Evolutionary conservation across 2,888 invertebrate species (phyloP), one percentile per base, ranked within the genome.

Genomic region (Diadromus collaris): DNA sequence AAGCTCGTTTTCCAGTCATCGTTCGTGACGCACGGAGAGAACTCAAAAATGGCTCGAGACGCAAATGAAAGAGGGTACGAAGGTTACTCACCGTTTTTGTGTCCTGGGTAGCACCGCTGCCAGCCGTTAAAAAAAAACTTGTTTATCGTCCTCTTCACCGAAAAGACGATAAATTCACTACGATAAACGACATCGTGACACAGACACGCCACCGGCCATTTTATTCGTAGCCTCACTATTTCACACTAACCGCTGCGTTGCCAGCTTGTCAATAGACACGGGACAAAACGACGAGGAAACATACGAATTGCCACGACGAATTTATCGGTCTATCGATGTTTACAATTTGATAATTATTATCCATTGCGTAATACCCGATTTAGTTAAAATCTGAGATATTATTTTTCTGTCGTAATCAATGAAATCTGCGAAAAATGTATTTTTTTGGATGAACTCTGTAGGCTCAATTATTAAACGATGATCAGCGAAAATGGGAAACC

Each of bases 161-260:
- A 46, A 51, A 60, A 72, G 48, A 77, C 46, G 63, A 73, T 71
- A 78, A 83, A 72, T 67, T 78, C 78, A 74, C 65, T 60, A 64
- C 81, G 64, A 84, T 81, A 73, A 85, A 81, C 71, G 82, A 76
- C 83, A 84, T 80, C 80, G 82, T 84, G 78, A 74, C 83, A 87
- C 83, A 86, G 38, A 41, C 86, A 89, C 86, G 88, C 88, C 83
- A 86, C 86, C 89, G 88, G 88, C 89, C 89, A 89, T 89, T 85
- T 89, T 89, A 84, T 82, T 86, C 63, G 80, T 64, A 70, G 65
- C 76, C 72, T 75, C 65, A 54, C 73, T 76, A 46, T 46, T 27
- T 64, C 24, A 21, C 54, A 58, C 16, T 34, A 56, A 16, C 56
- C 58, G 67, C 74, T 60, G 38, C 67, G 74, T 60, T 65, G 60